A percentile compares a stretch with the other conserved stretches of the same genome.
Conservation (phyloP, 2,113 vertebrate species). For the Hymenochirus boettgeri region DNA sequence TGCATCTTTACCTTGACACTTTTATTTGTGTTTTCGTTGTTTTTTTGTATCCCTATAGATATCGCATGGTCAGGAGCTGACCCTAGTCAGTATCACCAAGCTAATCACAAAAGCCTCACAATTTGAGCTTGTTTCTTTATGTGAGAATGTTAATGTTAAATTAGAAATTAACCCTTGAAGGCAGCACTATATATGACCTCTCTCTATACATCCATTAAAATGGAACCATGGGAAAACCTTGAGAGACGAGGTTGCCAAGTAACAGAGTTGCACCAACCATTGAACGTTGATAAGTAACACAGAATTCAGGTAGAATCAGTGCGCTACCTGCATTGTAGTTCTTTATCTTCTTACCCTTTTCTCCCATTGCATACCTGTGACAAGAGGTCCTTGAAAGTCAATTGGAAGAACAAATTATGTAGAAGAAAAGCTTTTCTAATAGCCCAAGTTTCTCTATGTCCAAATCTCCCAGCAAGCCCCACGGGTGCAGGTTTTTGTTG, state of each 20-base stretch:
- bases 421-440: conserved; percentile 8
- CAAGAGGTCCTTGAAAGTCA: conserved; percentile 25
- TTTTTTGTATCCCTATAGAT: too few relatives aligned
- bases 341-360: conserved; percentile 1
- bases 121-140: background rate
- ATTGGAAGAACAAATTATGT: conserved; percentile 8
- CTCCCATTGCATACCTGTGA: background rate
- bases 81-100: too few relatives aligned
- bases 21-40: too few relatives aligned
- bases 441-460: background rate
- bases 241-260: conserved; percentile 31
- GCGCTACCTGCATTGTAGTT: background rate
- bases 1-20: too few relatives aligned
- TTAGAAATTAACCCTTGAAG: background rate
- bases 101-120: background rate
- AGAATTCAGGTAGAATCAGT: background rate
- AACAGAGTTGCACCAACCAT: conserved; percentile 26
- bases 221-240: background rate
- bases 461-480: conserved; percentile 11
- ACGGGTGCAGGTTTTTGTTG: conserved; percentile 10
- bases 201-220: too few relatives aligned
- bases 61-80: too few relatives aligned
- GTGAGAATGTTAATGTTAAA: background rate
- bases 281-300: conserved; percentile 3
- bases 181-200: background rate